phyloP scores from a whole-genome alignment of 1,140 invertebrate species.

The Whitmania pigra region DNA sequence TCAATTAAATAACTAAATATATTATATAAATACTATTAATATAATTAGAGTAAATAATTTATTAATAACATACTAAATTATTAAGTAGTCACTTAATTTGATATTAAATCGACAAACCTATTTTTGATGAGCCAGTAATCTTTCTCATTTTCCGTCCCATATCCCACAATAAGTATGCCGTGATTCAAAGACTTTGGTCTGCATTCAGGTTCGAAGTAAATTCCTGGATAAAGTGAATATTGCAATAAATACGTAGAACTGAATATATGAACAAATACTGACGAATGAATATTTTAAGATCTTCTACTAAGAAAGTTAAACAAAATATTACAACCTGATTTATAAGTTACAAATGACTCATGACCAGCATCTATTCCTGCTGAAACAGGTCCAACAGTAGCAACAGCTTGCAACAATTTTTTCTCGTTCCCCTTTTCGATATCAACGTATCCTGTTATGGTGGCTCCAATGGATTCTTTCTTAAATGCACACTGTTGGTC shows the following conservation, averaged over 20 bases:
- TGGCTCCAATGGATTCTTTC: conserved; percentile 20
- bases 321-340: neutral
- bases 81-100: no score
- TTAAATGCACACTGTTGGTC: conserved; percentile 20
- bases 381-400: conserved; percentile 40
- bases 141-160: conserved; percentile 49
- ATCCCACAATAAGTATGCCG: conserved; percentile 46
- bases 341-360: conserved; percentile 23
- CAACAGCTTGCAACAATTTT: conserved; percentile 35
- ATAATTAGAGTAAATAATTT: no score
- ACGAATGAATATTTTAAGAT: no score
- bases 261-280: no score
- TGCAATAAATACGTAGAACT: no score
- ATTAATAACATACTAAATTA: no score
- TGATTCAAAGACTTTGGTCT: conserved; percentile 38
- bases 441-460: conserved; percentile 19
- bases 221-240: conserved; percentile 18
- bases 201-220: conserved; percentile 33
- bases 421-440: conserved; percentile 17
- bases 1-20: no score
- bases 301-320: no score
- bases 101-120: conserved; percentile 25
- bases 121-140: conserved; percentile 49
- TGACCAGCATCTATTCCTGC: conserved; percentile 44
- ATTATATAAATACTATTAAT: no score